A percentile compares a stretch with the other conserved stretches of the same genome.
Conservation (phyloP, 35 echinoderm and acorn worm species). For the Diadema setosum region DNA sequence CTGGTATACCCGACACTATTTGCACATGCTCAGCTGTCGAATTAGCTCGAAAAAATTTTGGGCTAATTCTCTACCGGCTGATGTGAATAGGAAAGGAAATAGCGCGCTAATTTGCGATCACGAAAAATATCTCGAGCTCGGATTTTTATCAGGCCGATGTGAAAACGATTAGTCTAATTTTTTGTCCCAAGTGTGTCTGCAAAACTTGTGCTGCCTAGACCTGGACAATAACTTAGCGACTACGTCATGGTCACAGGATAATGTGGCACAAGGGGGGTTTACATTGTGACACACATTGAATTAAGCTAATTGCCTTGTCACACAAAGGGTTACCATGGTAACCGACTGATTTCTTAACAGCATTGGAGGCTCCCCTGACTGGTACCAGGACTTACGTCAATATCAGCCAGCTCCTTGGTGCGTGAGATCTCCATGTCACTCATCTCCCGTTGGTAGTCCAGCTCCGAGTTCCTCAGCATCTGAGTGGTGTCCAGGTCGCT, state of each 20-base stretch:
- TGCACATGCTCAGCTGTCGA: too few relatives aligned
- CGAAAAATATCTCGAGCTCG: too few relatives aligned
- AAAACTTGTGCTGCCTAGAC: neutral
- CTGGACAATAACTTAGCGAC: neutral
- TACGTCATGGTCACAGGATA: neutral
- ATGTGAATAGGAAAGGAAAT: too few relatives aligned
- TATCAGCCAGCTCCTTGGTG: constrained; percentile 56
- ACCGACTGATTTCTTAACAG: neutral
- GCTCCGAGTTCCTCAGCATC: constrained; percentile 39
- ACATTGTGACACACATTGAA: neutral
- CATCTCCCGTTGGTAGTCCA: constrained; percentile 20
- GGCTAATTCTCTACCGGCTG: too few relatives aligned
- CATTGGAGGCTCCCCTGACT: neutral
- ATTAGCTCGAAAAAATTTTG: too few relatives aligned
- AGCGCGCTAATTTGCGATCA: too few relatives aligned
- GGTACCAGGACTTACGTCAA: constrained; percentile 44
- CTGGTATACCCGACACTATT: too few relatives aligned
- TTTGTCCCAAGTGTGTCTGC: too few relatives aligned
- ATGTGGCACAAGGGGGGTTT: neutral
- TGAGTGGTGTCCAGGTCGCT: constrained; percentile 45
- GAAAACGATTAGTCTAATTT: too few relatives aligned
- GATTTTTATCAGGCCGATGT: too few relatives aligned
- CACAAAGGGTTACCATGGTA: too few relatives aligned
- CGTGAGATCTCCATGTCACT: constrained; percentile 68
- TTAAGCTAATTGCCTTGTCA: neutral